Conservation (phyloP, 1,140 invertebrate species). For the Dreissena rostriformis region DNA sequence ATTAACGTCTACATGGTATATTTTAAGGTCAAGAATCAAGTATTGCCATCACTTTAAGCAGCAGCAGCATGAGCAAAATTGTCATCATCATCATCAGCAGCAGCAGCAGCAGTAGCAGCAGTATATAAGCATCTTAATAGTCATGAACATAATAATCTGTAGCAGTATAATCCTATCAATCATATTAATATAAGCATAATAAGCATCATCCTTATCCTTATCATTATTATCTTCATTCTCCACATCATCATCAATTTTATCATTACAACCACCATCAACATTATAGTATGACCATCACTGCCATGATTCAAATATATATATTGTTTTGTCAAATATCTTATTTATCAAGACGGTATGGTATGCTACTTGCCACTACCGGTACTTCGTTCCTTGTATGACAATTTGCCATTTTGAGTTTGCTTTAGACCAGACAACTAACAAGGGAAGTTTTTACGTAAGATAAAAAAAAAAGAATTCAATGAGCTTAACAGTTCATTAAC, state of each 20-base stretch:
- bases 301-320: not conserved
- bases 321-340: too few relatives aligned
- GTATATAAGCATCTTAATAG: not conserved
- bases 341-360: too few relatives aligned
- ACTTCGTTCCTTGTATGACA: too few relatives aligned
- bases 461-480: too few relatives aligned
- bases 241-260: constrained; percentile 7
- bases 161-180: not conserved
- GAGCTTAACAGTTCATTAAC: too few relatives aligned
- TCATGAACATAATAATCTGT: not conserved
- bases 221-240: constrained; percentile 18
- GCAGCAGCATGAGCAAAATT: not conserved
- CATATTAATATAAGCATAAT: not conserved
- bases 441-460: too few relatives aligned
- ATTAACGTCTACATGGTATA: not conserved
- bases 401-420: too few relatives aligned
- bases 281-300: not conserved
- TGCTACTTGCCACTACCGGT: too few relatives aligned
- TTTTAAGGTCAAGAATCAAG: not conserved
- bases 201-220: constrained; percentile 7
- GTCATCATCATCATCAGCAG: not conserved
- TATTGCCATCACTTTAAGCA: not conserved
- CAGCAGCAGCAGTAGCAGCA: not conserved
- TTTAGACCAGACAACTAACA: too few relatives aligned
- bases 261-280: not conserved